These are phyloP conservation scores for Malaclemys terrapin DNA, from an alignment of 2,113 vertebrate genomes.

Conservation along the genomic window DNA sequence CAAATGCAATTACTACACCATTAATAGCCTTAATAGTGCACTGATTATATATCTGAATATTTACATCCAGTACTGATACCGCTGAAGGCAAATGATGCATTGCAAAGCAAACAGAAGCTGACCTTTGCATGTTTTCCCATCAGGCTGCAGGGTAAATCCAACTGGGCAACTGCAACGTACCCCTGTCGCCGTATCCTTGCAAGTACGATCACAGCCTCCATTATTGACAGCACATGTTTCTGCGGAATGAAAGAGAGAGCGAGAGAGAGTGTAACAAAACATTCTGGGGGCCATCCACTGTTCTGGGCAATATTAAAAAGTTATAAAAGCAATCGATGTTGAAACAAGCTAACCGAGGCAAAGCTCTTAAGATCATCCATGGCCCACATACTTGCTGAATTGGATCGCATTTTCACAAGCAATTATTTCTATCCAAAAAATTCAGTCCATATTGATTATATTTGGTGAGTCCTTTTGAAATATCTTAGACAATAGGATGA, in stretches of 20 bases:
- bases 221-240: slow-evolving; percentile 99
- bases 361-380: slow-evolving; percentile 29
- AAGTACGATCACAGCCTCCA: slow-evolving; percentile 95
- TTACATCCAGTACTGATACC: slow-evolving; percentile 42
- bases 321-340: slow-evolving; percentile 31
- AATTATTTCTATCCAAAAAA: neutral
- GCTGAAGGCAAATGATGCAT: slow-evolving; percentile 69
- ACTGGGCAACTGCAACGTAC: slow-evolving; percentile 98
- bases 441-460: neutral
- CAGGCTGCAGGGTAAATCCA: slow-evolving; percentile 95
- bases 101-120: slow-evolving; percentile 80
- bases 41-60: slow-evolving; percentile 64
- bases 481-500: slow-evolving; percentile 25
- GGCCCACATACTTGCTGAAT: neutral
- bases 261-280: slow-evolving; percentile 58
- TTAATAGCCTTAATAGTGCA: neutral
- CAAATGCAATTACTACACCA: neutral
- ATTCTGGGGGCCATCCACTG: slow-evolving; percentile 48
- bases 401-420: slow-evolving; percentile 8
- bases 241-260: slow-evolving; percentile 77
- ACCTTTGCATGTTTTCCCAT: slow-evolving; percentile 99
- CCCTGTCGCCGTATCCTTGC: slow-evolving; percentile 96
- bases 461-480: slow-evolving; percentile 15
- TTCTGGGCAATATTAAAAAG: slow-evolving; percentile 5
- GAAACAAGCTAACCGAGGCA: slow-evolving; percentile 35